Evolutionary conservation across 2,113 vertebrate species (phyloP).

Genomic region (Chauna torquata): DNA sequence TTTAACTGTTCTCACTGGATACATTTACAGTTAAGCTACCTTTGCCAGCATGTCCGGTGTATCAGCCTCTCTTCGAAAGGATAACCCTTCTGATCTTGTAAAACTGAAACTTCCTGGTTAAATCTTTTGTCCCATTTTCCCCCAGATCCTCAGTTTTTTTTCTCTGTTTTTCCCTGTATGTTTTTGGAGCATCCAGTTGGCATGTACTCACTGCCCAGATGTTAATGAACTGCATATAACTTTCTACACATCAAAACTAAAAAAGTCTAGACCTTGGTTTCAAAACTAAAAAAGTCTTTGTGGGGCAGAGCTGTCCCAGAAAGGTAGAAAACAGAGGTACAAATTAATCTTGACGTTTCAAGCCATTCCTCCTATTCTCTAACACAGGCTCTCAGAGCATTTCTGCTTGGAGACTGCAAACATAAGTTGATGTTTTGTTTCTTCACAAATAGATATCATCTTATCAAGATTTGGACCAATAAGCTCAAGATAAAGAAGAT

Average conservation of each 20-base stretch:
- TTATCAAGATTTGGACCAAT: background rate
- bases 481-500: background rate
- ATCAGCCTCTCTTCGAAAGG: background rate
- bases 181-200: background rate
- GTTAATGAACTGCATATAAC: background rate
- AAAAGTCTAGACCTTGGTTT: background rate
- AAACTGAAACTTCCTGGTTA: background rate
- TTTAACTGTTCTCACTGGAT: background rate
- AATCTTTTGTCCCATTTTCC: background rate
- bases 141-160: background rate
- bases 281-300: background rate
- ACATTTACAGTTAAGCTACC: fast-evolving
- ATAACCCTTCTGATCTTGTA: background rate
- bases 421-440: background rate
- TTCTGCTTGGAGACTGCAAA: background rate
- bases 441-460: background rate
- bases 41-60: fast-evolving
- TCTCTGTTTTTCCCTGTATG: background rate
- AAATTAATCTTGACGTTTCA: background rate
- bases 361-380: background rate
- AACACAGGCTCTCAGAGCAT: background rate
- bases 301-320: background rate
- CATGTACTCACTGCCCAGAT: background rate
- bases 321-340: background rate
- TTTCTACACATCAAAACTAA: background rate